Evolutionary conservation across 2,113 vertebrate genomes (phyloP), one percentile per base, ranked within the genome.

Genomic region (Channa maculata): DNA sequence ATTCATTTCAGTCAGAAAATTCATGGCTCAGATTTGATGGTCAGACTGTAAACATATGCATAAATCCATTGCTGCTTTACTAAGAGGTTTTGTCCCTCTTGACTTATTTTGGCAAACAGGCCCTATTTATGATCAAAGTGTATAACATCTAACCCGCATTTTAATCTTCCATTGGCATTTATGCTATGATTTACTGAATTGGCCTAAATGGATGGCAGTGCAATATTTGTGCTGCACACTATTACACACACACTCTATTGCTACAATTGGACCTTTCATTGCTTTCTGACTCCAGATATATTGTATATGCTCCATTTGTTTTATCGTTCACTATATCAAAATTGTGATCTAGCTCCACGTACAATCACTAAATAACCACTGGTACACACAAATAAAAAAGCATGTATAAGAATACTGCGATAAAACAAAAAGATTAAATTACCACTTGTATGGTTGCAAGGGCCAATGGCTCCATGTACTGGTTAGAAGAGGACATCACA

Each of bases 11-110:
- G 89, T 93, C 86, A 92, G 86, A 82, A 84, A 82, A 87, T 83
- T 90, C 91, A 92, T 92, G 91, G 92, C 92, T 93, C 92, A 93
- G 91, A 91, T 92, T 92, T 90, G 82, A 92, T 89, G 88, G 86
- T 92, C 87, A 88, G 87, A 90, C 83, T 91, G 92, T 92, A 92
- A 91, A 93, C 77, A 77, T 83, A 89, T 92, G 92, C 92, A 93
- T 93, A 88, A 92, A 91, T 85, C 79, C 88, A 82, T 84, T 88
- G 87, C 77, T 91, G 84, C 83, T 90, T 88, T 80, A 65, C 62
- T 44, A 33, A 75, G 66, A 75, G 70, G 63, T 33, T 46, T 62
- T 37, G 24, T 6, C 52, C 38, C 66, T 52, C 84, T 76, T 62
- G 14, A 87, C 71, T 73, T 61, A 46, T 89, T 92, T 92, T 93